Conservation (phyloP, 2,113 vertebrate species). For the Siniperca knerii region DNA sequence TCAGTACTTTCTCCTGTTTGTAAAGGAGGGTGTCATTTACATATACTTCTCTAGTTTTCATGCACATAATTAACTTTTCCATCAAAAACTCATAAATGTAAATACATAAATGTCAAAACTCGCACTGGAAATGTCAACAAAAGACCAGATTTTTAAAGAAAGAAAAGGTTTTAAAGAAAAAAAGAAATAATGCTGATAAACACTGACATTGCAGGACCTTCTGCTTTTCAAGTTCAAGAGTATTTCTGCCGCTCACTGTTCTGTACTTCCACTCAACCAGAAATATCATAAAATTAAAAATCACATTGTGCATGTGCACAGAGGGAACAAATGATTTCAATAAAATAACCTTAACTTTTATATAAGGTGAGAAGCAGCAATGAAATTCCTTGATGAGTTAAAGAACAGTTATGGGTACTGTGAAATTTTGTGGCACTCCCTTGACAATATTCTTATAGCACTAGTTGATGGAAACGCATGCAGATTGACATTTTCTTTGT, state of each 20-base stretch:
- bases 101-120: neutral
- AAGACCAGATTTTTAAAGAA: too few species aligned
- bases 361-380: neutral
- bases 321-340: neutral
- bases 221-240: neutral
- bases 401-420: neutral
- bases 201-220: neutral
- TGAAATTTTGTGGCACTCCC: neutral
- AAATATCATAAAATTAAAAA: neutral
- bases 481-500: neutral
- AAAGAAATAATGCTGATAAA: neutral
- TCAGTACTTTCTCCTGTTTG: neutral
- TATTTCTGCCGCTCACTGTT: neutral
- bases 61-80: neutral
- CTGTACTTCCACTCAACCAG: neutral
- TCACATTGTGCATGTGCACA: neutral
- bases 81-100: neutral
- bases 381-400: neutral
- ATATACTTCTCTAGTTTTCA: neutral
- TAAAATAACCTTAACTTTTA: neutral
- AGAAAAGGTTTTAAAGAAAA: neutral
- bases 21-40: neutral
- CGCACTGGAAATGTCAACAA: neutral
- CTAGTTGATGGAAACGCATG: neutral
- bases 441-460: neutral